phyloP scores from a whole-genome alignment of 2,113 vertebrate species.

The Laticauda laticaudata region DNA sequence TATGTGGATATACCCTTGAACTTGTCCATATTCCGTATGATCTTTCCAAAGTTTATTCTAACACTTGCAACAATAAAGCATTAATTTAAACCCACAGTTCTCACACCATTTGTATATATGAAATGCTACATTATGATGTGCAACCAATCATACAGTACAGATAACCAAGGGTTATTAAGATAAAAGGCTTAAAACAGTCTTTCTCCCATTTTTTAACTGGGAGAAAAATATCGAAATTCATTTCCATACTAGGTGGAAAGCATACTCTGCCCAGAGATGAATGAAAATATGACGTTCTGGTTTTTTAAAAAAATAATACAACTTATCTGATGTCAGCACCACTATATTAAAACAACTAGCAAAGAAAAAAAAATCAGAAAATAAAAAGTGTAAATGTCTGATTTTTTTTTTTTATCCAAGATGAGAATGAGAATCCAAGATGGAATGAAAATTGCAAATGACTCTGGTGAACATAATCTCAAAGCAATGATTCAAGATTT shows the following conservation, averaged over 20 bases:
- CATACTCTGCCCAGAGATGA: neutral
- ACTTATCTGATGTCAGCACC: neutral
- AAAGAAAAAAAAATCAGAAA: neutral
- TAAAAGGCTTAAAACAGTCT: neutral
- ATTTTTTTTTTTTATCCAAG: neutral
- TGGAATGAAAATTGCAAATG: neutral
- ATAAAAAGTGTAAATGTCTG: neutral
- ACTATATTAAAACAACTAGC: neutral
- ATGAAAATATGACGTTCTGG: neutral
- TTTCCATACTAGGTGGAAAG: neutral
- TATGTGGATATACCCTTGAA: neutral
- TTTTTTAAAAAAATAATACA: neutral
- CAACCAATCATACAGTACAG: neutral
- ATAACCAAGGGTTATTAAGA: conserved; percentile 29
- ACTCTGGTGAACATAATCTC: neutral
- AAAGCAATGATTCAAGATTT: neutral
- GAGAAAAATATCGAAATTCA: neutral
- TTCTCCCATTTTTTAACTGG: neutral
- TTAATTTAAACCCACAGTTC: neutral
- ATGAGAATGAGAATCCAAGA: neutral
- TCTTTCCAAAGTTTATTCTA: neutral
- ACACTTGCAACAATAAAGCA: conserved; percentile 35
- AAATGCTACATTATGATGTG: neutral
- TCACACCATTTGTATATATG: rapidly evolving
- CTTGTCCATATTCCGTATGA: conserved; percentile 14